Conservation (phyloP, 2,113 vertebrate genomes). For the Gobio gobio region DNA sequence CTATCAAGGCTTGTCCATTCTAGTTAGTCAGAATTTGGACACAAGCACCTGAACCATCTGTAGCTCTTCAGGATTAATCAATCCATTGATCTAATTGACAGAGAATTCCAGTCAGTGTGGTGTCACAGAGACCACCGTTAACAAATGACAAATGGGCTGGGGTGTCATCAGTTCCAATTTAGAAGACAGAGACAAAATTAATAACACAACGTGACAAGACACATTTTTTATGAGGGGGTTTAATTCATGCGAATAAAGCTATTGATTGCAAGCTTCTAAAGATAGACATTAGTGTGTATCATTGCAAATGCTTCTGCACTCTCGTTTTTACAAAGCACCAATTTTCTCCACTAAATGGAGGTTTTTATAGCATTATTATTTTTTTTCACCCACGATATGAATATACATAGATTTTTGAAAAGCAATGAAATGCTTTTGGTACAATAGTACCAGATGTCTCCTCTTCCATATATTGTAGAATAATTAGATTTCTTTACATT, state of each 20-base stretch:
- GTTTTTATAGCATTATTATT: slow-evolving; percentile 37
- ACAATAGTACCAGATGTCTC: neutral
- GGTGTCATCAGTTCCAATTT: slow-evolving; percentile 38
- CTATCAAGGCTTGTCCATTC: slow-evolving; percentile 24
- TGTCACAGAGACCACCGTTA: slow-evolving; percentile 30
- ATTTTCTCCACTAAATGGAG: slow-evolving; percentile 6
- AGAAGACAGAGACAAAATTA: slow-evolving; percentile 43
- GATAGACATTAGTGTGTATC: slow-evolving; percentile 50
- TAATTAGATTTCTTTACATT: slow-evolving; percentile 8
- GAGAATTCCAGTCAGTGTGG: neutral
- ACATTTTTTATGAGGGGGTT: slow-evolving; percentile 19
- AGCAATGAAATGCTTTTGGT: neutral
- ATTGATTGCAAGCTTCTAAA: slow-evolving; percentile 52
- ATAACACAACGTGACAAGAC: slow-evolving; percentile 39
- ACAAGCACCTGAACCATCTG: slow-evolving; percentile 23
- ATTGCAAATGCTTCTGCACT: slow-evolving; percentile 36
- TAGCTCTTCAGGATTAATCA: slow-evolving; percentile 28
- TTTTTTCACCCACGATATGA: slow-evolving; percentile 33
- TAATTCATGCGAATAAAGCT: slow-evolving; percentile 53
- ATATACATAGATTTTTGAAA: neutral
- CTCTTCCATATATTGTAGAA: neutral
- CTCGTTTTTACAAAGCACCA: slow-evolving; percentile 1
- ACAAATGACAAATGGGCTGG: slow-evolving; percentile 34
- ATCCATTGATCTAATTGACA: slow-evolving; percentile 41
- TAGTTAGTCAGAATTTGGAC: slow-evolving; percentile 37